Base-by-base conservation (phyloP, 2,888 invertebrate species). In the Oxycera nigricornis region DNA sequence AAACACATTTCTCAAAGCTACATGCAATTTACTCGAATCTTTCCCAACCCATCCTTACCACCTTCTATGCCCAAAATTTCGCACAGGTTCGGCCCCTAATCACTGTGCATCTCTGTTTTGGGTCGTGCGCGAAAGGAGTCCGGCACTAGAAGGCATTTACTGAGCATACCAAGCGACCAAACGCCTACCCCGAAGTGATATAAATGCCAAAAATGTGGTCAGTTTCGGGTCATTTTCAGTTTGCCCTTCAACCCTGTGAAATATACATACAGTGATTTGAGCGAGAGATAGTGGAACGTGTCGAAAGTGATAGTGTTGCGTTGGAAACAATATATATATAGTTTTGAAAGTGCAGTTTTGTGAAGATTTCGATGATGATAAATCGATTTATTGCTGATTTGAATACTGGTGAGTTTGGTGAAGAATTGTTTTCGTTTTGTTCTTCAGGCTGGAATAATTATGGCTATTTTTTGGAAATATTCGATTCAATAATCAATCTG, bases 341-440 rank as follows among this genome's bases (percentile, higher is more conserved):
- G 26, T 17, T 30, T n/a, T n/a, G 46, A 46, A 46, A 46, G 46
- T 46, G 46, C 20, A 52, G 9, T n/a, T 17, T 20, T 17, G 11
- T 2, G 28, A 35, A 70, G n/a, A 26, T 50, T 41, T 65, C 17
- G 17, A 77, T 62, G 55, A 77, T 77, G 76, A 77, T 77, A 39
- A 74, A 68, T 22, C 76, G 75, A 55, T 77, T 75, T 61, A 72
- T 77, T 30, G 74, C 74, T 72, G 76, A 77, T 74, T 75, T 77
- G 73, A 75, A 77, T 61, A 75, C 59, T 55, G 75, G 76, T 76
- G 68, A 59, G 72, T 73, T 35, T 17, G 26, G 11, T 41, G 26
- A 24, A 31, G 28, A 74, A 67, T 31, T 24, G 4, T 4, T 55
- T 3, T 14, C 14, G 46, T 46, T 7, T 6, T 35, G 11, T 6